A percentile compares a stretch with the other conserved stretches of the same genome.
Evolutionary conservation across 2,888 invertebrate species (phyloP).

Genomic region (Apotomis turbidana): DNA sequence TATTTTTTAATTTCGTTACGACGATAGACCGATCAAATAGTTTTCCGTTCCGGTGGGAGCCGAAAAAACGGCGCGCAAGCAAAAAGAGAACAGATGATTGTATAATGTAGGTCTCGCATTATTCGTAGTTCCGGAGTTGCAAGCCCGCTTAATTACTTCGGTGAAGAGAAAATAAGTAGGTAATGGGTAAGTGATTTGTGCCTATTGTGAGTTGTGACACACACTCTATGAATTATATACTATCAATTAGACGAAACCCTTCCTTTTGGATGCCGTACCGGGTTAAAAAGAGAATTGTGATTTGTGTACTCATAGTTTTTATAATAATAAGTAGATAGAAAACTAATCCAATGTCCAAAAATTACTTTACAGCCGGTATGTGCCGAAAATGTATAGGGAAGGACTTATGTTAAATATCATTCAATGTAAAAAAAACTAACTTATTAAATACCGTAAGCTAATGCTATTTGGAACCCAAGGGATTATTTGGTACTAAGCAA

Average conservation of each 20-base stretch:
- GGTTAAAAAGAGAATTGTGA: neutral
- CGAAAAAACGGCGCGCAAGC: conserved; percentile 26
- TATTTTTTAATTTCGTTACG: conserved; percentile 5
- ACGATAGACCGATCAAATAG: conserved; percentile 19
- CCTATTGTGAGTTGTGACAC: conserved; percentile 29
- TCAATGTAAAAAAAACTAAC: too few relatives aligned
- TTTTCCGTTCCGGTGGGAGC: conserved; percentile 21
- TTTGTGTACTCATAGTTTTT: neutral
- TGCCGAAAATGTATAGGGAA: too few relatives aligned
- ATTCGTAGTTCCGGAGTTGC: conserved; percentile 39
- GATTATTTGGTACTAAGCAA: too few relatives aligned
- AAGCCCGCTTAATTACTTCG: conserved; percentile 30
- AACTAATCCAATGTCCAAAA: too few relatives aligned
- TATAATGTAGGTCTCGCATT: conserved; percentile 36
- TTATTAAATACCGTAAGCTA: too few relatives aligned
- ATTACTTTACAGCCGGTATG: too few relatives aligned
- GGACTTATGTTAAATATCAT: too few relatives aligned
- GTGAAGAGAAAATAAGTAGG: conserved; percentile 32
- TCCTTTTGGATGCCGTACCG: too few relatives aligned
- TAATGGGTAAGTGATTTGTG: conserved; percentile 23
- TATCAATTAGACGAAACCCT: conserved; percentile 15
- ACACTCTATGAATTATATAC: conserved; percentile 28
- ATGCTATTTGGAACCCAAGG: too few relatives aligned
- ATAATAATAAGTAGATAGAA: too few relatives aligned
- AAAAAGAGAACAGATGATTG: conserved; percentile 38